phyloP scores from a whole-genome alignment of 53 echinoderm and acorn worm species.

The Zoroaster sp. region DNA sequence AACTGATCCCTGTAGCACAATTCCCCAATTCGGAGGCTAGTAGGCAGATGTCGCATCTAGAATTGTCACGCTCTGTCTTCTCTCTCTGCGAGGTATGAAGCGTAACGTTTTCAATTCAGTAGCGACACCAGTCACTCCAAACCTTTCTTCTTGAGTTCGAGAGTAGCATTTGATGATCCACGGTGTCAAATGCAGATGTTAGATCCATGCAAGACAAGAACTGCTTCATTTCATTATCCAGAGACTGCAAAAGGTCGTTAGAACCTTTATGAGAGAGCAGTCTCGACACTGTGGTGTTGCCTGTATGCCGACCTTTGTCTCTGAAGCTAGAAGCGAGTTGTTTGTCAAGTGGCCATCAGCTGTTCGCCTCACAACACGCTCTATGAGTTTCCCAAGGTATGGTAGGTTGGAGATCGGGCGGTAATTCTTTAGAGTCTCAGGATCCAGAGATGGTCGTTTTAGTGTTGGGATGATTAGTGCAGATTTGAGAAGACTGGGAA shows the following conservation, averaged over 20 bases:
- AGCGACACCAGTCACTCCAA: too few relatives aligned
- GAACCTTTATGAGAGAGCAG: not conserved
- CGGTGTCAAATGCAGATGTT: not conserved
- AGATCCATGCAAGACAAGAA: too few relatives aligned
- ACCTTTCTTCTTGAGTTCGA: too few relatives aligned
- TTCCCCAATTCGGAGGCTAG: not conserved
- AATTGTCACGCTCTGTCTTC: not conserved
- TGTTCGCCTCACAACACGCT: not conserved
- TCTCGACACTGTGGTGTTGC: slow-evolving; percentile 2
- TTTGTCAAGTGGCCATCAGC: not conserved
- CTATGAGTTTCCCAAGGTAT: not conserved
- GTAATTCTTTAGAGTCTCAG: not conserved
- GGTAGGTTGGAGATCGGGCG: not conserved
- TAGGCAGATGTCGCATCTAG: not conserved
- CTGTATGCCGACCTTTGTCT: slow-evolving; percentile 1
- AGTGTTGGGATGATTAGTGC: not conserved
- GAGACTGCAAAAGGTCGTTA: slow-evolving; percentile 1
- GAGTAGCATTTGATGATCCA: too few relatives aligned
- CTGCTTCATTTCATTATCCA: slow-evolving; percentile 4
- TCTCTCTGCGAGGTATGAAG: not conserved
- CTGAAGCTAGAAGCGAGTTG: slow-evolving; percentile 7
- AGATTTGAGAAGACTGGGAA: not conserved
- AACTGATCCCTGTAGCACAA: not conserved
- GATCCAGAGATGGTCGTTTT: not conserved
- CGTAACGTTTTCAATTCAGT: slow-evolving; percentile 1